Conservation (phyloP, 2,797 vertebrate genomes). For the Melanotaenia trifasciata region DNA sequence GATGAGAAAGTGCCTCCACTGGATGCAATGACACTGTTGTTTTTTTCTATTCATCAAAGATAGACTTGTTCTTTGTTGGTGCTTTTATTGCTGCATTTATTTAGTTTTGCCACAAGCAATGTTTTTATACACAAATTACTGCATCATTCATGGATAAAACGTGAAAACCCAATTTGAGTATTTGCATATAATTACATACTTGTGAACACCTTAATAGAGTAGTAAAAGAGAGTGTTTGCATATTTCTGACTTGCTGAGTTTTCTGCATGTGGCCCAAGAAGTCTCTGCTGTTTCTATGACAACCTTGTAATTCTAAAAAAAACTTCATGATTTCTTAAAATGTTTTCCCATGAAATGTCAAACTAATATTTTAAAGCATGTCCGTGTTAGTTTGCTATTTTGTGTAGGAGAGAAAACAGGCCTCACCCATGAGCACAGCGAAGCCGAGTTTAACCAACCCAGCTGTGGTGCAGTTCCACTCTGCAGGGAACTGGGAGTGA, state of each 20-base stretch:
- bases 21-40: too few species aligned
- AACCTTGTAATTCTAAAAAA: background rate
- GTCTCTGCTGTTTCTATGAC: background rate
- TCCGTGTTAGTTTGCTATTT: background rate
- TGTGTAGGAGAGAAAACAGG: background rate
- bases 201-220: background rate
- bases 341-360: background rate
- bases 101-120: too few species aligned
- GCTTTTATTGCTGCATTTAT: too few species aligned
- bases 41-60: too few species aligned
- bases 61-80: too few species aligned
- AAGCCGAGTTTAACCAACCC: slow-evolving; percentile 84
- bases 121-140: too few species aligned
- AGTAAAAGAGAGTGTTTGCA: background rate
- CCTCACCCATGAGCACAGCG: slow-evolving; percentile 87
- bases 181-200: background rate
- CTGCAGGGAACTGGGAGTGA: slow-evolving; percentile 84
- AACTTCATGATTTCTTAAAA: background rate
- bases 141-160: too few species aligned
- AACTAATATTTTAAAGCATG: background rate
- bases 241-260: background rate
- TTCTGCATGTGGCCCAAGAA: background rate
- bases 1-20: too few species aligned
- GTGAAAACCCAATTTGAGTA: background rate
- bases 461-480: slow-evolving; percentile 85